Percentiles rank a stretch among this genome's conserved stretches.
Evolutionary conservation across 2,797 vertebrate species (phyloP).

Genomic region (Scleropages formosus): DNA sequence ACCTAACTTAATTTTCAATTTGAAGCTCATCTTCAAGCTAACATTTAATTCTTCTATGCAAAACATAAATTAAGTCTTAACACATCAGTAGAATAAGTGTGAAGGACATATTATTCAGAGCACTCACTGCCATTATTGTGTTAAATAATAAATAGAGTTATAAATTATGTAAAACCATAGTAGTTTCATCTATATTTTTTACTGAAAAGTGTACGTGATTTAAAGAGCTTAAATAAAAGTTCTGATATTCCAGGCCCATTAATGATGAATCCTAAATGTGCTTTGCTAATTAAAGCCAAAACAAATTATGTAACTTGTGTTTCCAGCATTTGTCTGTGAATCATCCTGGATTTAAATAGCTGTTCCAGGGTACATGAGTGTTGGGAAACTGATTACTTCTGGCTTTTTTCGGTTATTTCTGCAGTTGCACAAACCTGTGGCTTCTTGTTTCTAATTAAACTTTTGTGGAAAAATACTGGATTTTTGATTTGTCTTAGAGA

Average conservation of each 20-base stretch:
- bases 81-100: constrained; percentile 8
- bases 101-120: background rate
- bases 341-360: constrained; percentile 1
- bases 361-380: background rate
- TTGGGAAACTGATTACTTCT: background rate
- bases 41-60: constrained; percentile 41
- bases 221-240: background rate
- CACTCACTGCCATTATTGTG: background rate
- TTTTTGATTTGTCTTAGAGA: constrained; percentile 19
- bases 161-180: constrained; percentile 14
- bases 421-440: constrained; percentile 9
- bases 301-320: constrained; percentile 4
- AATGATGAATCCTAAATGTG: background rate
- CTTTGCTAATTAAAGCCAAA: constrained; percentile 13
- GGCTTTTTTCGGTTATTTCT: background rate
- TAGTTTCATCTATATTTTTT: constrained; percentile 19
- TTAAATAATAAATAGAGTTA: constrained; percentile 19
- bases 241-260: constrained; percentile 9
- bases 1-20: background rate
- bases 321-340: constrained; percentile 18
- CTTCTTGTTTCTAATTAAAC: constrained; percentile 1
- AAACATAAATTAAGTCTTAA: constrained; percentile 24
- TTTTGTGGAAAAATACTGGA: background rate
- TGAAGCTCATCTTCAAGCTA: constrained; percentile 27
- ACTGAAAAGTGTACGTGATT: background rate